Base-by-base conservation (phyloP, 2,888 invertebrate genomes). In the Venustoraphidia nigricollis region DNA sequence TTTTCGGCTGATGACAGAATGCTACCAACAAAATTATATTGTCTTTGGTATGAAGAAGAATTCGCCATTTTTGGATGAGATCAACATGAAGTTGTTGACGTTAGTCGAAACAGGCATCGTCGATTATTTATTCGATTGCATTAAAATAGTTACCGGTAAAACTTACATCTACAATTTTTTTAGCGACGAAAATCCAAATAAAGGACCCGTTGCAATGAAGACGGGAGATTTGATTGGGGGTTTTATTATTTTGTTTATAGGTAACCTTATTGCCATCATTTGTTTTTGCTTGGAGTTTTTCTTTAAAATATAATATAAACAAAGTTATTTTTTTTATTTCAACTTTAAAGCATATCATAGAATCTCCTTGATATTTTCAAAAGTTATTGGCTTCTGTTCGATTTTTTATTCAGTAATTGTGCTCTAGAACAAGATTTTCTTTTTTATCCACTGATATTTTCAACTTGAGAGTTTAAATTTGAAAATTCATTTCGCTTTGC, bases 201-300 rank as follows among this genome's bases (percentile, higher is more conserved):
- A n/a, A 14, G 27, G 10, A 14, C 11, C 34, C 3, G 10, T 10
- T 42, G 10, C 47, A 10, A 41, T 50, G 13, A 47, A 39, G 6
- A 40, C 44, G n/a, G 13, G 34, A 43, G 44, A 46, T 41, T 43
- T 43, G n/a, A 14, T 41, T 41, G 50, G 50, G 1, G 43, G 43
- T 43, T 50, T 41, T 40, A 47, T 44, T 41, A 38, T 50, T 8
- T 38, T 45, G 13, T 10, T 38, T 38, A 14, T 34, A 27, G 45
- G 45, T n/a, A 11, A 36, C 11, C 17, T 45, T 14, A 27, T 45
- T 3, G 37, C 45, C 3, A 27, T 27, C 27, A 27, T 27, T 27
- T 27, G 27, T 27, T 27, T 27, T 27, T 27, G 27, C 27, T 27
- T 27, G 27, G 27, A 27, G 27, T 27, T 27, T 27, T 27, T 27